Evolutionary conservation across 2,113 vertebrate genomes (phyloP), one percentile per base, ranked within the genome.

Genomic region (Psophia crepitans): DNA sequence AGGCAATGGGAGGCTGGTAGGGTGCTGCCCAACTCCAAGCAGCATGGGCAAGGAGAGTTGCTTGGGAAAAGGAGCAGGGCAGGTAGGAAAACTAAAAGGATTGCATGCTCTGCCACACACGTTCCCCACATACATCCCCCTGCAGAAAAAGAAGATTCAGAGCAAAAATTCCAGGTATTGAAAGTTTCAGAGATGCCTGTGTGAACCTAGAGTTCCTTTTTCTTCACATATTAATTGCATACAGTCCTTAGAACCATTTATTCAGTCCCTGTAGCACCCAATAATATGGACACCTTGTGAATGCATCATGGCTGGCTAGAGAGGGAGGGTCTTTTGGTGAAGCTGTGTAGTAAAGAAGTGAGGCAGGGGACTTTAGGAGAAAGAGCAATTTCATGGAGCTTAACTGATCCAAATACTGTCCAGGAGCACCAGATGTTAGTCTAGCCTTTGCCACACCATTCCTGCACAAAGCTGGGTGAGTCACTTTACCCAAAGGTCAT

Each of bases 151-250:
- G 33, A 76, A 16, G 21, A 61, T 21, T 60, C 2, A 3, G 14
- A 80, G 21, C 27, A 61, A 17, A 41, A 87, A 84, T 53, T 74
- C 9, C 24, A 63, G 18, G 33, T 48, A 43, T 4, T n/a, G 15
- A 41, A 49, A 63, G 21, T 27, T 23, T 76, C 80, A 44, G 53
- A 80, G 20, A 48, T 26, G n/a, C 24, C 46, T 8, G 7, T 20
- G 24, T 33, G 22, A 86, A 15, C 8, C 7, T 8, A 27, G 6
- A 30, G 76, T 90, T 14, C 0, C 0, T 12, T 49, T 80, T 26
- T 44, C 21, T 78, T 56, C 0, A 0, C 9, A 33, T 9, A 7
- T 48, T 60, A 44, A 39, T 24, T 35, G 7, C 48, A 37, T 14
- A 30, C 5, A 57, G 4, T 53, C 32, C 33, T 89, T n/a, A 49